phyloP scores from a whole-genome alignment of 2,888 invertebrate species.

The Drosophila birchii region DNA sequence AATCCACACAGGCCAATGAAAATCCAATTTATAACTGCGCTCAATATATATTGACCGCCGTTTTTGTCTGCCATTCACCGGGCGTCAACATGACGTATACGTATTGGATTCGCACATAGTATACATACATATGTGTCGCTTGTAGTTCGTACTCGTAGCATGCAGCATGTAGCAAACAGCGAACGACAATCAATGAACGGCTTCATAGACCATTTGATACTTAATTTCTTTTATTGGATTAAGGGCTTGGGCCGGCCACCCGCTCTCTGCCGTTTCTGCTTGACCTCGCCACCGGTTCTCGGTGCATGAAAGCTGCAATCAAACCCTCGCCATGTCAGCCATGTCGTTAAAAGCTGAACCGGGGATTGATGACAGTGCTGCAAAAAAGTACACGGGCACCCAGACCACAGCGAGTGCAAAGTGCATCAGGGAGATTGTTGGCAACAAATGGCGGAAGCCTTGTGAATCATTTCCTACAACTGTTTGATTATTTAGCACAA shows the following conservation, averaged over 20 bases:
- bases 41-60: slow-evolving; percentile 27
- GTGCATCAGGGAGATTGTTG: slow-evolving; percentile 12
- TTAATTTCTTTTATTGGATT: slow-evolving; percentile 80
- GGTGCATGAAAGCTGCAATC: slow-evolving; percentile 55
- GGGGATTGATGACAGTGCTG: slow-evolving; percentile 58
- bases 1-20: slow-evolving; percentile 3
- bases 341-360: slow-evolving; percentile 48
- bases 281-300: slow-evolving; percentile 32
- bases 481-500: slow-evolving; percentile 34
- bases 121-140: slow-evolving; percentile 15
- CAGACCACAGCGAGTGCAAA: slow-evolving; percentile 16
- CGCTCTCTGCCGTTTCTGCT: slow-evolving; percentile 9
- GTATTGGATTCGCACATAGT: slow-evolving; percentile 43
- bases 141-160: slow-evolving; percentile 2
- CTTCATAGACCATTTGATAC: slow-evolving; percentile 71
- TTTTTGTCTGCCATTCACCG: slow-evolving; percentile 30
- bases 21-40: slow-evolving; percentile 40
- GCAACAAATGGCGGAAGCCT: slow-evolving; percentile 18
- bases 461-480: slow-evolving; percentile 14
- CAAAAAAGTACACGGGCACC: slow-evolving; percentile 13
- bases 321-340: slow-evolving; percentile 41
- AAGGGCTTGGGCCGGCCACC: slow-evolving; percentile 33
- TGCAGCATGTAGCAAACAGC: background rate
- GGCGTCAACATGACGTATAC: slow-evolving; percentile 45
- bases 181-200: slow-evolving; percentile 53